Evolutionary conservation across 2,113 vertebrate species (phyloP).

Genomic region (Chionomys nivalis): DNA sequence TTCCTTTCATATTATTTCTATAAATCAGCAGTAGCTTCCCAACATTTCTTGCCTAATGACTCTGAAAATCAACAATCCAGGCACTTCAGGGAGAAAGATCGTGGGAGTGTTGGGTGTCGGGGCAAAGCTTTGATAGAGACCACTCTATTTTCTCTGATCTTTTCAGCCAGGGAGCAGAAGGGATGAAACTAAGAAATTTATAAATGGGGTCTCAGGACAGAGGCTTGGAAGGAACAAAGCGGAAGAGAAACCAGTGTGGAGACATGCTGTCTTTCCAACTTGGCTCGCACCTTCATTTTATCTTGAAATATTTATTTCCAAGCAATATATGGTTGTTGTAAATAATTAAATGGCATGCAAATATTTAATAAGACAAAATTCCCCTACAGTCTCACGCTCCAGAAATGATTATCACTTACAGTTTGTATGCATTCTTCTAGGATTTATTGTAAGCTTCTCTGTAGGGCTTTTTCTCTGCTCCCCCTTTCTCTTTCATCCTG

Average conservation of each 20-base stretch:
- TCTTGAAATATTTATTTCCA: conserved; percentile 56
- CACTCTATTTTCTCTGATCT: not conserved
- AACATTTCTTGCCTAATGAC: conserved; percentile 61
- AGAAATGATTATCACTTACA: not conserved
- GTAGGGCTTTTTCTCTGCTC: not conserved
- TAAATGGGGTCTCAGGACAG: not conserved
- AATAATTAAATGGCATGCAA: conserved; percentile 22
- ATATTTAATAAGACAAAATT: conserved; percentile 44
- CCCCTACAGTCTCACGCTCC: not conserved
- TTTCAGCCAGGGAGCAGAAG: not conserved
- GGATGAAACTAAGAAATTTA: not conserved
- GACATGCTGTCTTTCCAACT: conserved; percentile 10
- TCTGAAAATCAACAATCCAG: conserved; percentile 69
- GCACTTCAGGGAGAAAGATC: not conserved
- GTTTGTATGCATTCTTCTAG: not conserved
- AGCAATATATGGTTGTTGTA: conserved; percentile 18
- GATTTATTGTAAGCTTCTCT: not conserved
- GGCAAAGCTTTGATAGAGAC: conserved; percentile 22
- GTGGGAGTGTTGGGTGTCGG: conserved; percentile 5
- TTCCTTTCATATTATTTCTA: conserved; percentile 68
- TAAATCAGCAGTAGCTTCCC: conserved; percentile 51
- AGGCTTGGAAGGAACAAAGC: not conserved
- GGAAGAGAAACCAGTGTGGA: not conserved
- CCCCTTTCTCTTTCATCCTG: not conserved
- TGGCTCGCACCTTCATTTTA: conserved; percentile 45